Base-by-base conservation (phyloP, 2,888 invertebrate genomes). In the Cheilosia grossa region DNA sequence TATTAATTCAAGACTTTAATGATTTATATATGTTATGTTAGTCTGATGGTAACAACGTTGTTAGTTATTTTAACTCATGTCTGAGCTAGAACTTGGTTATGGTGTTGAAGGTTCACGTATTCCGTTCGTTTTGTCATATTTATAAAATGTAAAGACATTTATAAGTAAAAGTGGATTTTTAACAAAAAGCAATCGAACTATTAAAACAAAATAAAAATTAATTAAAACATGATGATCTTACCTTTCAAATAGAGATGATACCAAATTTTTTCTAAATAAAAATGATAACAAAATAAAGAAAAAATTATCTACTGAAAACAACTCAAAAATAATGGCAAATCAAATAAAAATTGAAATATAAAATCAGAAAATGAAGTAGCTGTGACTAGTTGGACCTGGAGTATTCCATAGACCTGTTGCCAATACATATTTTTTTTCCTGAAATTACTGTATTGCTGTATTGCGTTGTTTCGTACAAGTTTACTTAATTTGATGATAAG, bases 181-280 rank as follows among this genome's bases (percentile, higher is more conserved):
- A 44, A 73, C 15, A n/a, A 44, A 15, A 59, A 58, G 15, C 2
- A 13, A 24, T 17, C 1, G 2, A 47, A 17, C 10, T 2, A 21
- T 64, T 27, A 27, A 30, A 47, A 59, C 4, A 37, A 33, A 9
- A 17, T 64, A 53, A 24, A 15, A 6, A 10, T 47, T 44, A 47
- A 78, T 13, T 15, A 44, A 58, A 24, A 40, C 61, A 66, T 51
- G 15, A 42, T n/a, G 10, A 72, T 59, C 79, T 79, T 67, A 79
- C 82, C 79, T 63, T 10, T 63, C 72, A 37, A 82, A 82, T 5
- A 79, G 15, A 33, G 82, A 82, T 54, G 78, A 42, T 27, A 73
- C 42, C 33, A 82, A 51, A 47, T 51, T 40, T 9, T 56, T 73
- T 49, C 82, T 82, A 79, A 37, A 73, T 56, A 33, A 66, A 74